A percentile compares a stretch with the other conserved stretches of the same genome.
Evolutionary conservation across 2,888 invertebrate species (phyloP).

Genomic region (Exocentrus adspersus): DNA sequence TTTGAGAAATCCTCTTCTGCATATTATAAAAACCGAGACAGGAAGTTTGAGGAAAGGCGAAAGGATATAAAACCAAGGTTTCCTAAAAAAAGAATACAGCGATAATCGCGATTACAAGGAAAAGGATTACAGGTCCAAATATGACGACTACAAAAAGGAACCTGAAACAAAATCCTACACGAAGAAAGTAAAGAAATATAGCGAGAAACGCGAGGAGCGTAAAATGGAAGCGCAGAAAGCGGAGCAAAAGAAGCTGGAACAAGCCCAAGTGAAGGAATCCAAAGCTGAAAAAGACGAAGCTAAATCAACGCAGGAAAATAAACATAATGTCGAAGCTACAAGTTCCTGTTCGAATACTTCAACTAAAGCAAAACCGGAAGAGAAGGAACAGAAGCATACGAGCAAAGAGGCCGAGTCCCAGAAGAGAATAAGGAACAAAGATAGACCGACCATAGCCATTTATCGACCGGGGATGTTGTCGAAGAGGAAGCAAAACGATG

Average conservation of each 20-base stretch:
- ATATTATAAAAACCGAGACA: conserved; percentile 52
- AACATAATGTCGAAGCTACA: conserved; percentile 7
- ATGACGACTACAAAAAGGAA: conserved; percentile 51
- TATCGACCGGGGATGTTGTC: conserved; percentile 92
- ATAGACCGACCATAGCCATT: conserved; percentile 89
- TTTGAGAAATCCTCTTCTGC: conserved; percentile 43
- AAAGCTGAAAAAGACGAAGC: conserved; percentile 31
- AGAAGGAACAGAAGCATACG: conserved; percentile 37
- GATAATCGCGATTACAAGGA: conserved; percentile 53
- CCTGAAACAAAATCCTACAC: conserved; percentile 42
- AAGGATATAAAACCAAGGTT: conserved; percentile 53
- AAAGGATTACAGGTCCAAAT: conserved; percentile 46
- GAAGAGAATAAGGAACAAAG: conserved; percentile 71
- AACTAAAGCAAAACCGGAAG: conserved; percentile 24
- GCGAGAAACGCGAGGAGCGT: conserved; percentile 61
- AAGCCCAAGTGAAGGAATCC: too few relatives aligned
- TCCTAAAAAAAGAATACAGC: conserved; percentile 53
- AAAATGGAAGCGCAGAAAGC: conserved; percentile 58
- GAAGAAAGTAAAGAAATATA: conserved; percentile 59
- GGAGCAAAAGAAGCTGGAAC: conserved; percentile 52
- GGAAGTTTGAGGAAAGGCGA: conserved; percentile 56
- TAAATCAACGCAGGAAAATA: conserved; percentile 22
- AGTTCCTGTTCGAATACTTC: conserved; percentile 18
- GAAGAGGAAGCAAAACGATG: conserved; percentile 73
- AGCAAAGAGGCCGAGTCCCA: conserved; percentile 41